phyloP scores from a whole-genome alignment of 2,113 vertebrate species.

The Stercorarius parasiticus region DNA sequence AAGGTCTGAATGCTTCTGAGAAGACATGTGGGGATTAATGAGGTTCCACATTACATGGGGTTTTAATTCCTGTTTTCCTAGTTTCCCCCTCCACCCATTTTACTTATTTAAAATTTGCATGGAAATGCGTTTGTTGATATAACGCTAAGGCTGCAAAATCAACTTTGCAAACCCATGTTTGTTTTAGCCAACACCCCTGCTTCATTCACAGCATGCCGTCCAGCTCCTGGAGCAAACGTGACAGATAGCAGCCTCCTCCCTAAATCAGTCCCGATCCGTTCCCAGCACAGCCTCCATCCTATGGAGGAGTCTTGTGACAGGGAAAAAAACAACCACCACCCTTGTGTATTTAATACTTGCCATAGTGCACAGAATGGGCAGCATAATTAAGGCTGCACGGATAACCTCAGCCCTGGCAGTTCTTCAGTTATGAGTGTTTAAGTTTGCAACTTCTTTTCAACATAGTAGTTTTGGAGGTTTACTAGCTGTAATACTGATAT shows the following conservation, averaged over 20 bases:
- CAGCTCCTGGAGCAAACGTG: neutral
- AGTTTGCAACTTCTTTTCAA: neutral
- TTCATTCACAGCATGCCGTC: neutral
- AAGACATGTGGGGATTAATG: neutral
- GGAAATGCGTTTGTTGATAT: neutral
- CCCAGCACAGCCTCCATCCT: neutral
- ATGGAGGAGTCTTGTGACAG: neutral
- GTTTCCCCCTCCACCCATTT: neutral
- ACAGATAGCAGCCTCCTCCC: neutral
- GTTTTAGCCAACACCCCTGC: neutral
- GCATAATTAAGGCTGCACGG: neutral
- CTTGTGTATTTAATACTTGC: neutral
- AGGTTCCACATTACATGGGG: neutral
- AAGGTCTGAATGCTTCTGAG: neutral
- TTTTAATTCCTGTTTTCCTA: neutral
- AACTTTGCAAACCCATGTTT: neutral
- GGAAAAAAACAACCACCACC: neutral
- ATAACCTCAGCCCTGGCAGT: neutral
- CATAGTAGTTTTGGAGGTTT: neutral
- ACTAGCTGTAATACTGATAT: neutral
- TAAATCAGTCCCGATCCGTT: neutral
- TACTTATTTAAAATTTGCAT: slow-evolving; percentile 51
- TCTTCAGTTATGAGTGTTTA: neutral
- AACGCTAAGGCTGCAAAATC: neutral
- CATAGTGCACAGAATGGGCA: fast-evolving